Base-by-base conservation (phyloP, 2,888 invertebrate species). In the Chaitophorus viminalis region DNA sequence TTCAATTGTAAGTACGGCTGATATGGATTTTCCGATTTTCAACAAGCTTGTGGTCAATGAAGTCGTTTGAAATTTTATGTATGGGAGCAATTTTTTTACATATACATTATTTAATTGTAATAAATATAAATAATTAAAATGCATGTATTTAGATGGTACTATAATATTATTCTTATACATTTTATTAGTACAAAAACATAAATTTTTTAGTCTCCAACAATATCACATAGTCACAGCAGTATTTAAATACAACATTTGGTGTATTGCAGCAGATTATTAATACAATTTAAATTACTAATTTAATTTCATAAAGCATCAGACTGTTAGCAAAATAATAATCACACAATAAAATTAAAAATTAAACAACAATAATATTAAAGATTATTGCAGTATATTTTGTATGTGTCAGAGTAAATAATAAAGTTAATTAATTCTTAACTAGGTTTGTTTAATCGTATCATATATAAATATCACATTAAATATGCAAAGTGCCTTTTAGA, bases 171-270 rank as follows among this genome's bases (percentile, higher is more conserved):
- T 77, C n/a, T 46, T 29, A 77, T 77, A 77, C 6, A 46, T 31
- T 82, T 29, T 70, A 52, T 60, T 75, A 54, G 39, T 83, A 83
- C 6, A 75, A 75, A 75, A 65, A 83, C 39, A 83, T 18, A 29
- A n/a, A 36, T 72, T 36, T 33, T 54, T 60, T 60, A 75, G 60
- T 75, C 75, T 75, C 31, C 3, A 75, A 60, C 18, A 72, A 33
- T 83, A 83, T 83, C 83, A 83, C 75, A 74, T 83, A 18, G 75
- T 31, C 60, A 75, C 39, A 83, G 39, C 33, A 60, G 75, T 75
- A 75, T 60, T 75, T 33, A 36, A 82, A 52, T 70, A 70, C 14
- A 70, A n/a, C 29, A 68, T 31, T 70, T 70, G 46, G 39, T 70
- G 6, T 70, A 25, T 25, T n/a, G 65, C 46, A 3, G 31, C 46